These are phyloP conservation scores for Melangyna quadrimaculata DNA, from an alignment of 2,888 invertebrate genomes.

Conservation along the genomic window DNA sequence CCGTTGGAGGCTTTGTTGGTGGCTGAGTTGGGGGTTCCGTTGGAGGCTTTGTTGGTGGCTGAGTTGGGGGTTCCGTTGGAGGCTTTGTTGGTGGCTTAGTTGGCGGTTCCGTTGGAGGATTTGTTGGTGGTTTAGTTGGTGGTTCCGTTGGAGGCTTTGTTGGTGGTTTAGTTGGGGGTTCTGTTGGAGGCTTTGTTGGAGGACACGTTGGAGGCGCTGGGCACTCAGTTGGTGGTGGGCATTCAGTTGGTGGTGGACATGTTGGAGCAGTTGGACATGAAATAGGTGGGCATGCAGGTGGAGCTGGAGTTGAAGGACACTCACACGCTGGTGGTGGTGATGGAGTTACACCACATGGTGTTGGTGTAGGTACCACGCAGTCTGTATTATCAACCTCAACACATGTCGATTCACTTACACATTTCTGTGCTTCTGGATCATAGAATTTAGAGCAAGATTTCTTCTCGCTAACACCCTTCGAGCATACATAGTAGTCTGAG, in stretches of 20 bases:
- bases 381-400: conserved; percentile 69
- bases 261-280: neutral
- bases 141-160: neutral
- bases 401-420: conserved; percentile 76
- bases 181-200: conserved; percentile 1
- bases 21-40: too few species aligned
- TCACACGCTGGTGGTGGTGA: conserved; percentile 23
- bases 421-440: conserved; percentile 73
- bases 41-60: too few species aligned
- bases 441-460: conserved; percentile 73
- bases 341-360: conserved; percentile 37
- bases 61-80: neutral
- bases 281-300: neutral
- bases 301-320: neutral
- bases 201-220: neutral
- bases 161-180: neutral
- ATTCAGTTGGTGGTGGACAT: neutral
- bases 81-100: neutral
- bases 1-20: too few species aligned
- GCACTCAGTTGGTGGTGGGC: neutral
- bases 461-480: conserved; percentile 70
- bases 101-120: neutral
- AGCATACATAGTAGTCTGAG: conserved; percentile 76
- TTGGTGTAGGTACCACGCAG: conserved; percentile 46
- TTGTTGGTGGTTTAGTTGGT: conserved; percentile 1